Base-by-base conservation (phyloP, 2,888 invertebrate genomes). In the Pachymerium ferrugineum region DNA sequence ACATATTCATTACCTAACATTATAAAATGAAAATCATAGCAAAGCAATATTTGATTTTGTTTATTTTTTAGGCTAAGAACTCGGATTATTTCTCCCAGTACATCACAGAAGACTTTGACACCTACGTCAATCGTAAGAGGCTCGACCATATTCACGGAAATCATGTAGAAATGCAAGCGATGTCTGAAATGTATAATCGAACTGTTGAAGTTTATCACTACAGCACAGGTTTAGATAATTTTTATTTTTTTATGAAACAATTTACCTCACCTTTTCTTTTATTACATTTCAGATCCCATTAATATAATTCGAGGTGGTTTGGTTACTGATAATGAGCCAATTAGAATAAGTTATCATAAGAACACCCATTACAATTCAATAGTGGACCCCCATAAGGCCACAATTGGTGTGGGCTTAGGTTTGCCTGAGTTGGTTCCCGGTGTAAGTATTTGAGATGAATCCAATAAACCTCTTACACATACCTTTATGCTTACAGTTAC, bases 301-400 rank as follows among this genome's bases (percentile, higher is more conserved):
- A 94, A 93, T 82, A 92, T 91, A 74, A 93, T 93, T 81, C 91
- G 92, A 81, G 88, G 91, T 35, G 86, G 89, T 76, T 89, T 89
- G 79, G 88, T 89, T 80, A 89, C 89, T 78, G 89, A 89, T 75
- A 89, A 90, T 81, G 89, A 89, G 78, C 91, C 92, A 0, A 89
- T 94, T 78, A 86, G 94, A 74, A 85, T 94, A 73, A 92, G 92
- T 77, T 94, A 94, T 83, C 94, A 94, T 81, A 87, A 90, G 78
- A 90, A 90, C 80, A 89, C 90, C 74, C 94, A 94, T 83, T 94
- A 94, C 81, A 94, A 94, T 84, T 92, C 92, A 69, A 89, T 94
- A 76, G 88, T 93, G 71, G 90, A 94, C 83, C 94, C 94, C 0
- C 90, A 89, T 79, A 91, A 90, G 82, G 84, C 86, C 5, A 89